Base-by-base conservation (phyloP, 2,888 invertebrate species). In the Chrysolina haemoptera region DNA sequence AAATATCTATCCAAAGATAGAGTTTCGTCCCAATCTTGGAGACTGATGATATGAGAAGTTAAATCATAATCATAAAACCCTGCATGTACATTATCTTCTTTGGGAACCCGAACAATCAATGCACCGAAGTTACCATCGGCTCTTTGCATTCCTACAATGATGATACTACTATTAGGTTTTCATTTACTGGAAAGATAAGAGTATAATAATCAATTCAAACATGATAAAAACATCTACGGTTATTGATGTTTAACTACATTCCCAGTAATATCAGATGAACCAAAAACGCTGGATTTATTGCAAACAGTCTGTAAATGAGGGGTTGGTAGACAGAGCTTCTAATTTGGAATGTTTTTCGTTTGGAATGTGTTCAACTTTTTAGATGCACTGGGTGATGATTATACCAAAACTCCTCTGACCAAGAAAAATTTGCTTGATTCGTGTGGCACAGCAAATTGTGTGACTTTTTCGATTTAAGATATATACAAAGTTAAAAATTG, bases 101-200 rank as follows among this genome's bases (percentile, higher is more conserved):
- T 90, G 0, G 95, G 93, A 41, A 91, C 90, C 12, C 94, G 91
- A 20, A 97, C 92, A 68, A 96, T 92, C 65, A 96, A 88, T 0
- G 95, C 89, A 0, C 97, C 96, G 70, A 94, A 95, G 0, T 94
- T 92, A 0, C 97, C 97, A 82, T 97, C 96, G 1, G 94, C 95
- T 16, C 96, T 89, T 88, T 97, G 97, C 90, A 96, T 93, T 1
- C 96, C 96, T 83, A 89, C 87, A 80, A 91, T 90, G 0, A 68
- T 66, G 41, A 35, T 35, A 35, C 1, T 27, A 27, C 2, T 27
- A 27, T 6, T 35, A 35, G 27, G 27, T 27, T 27, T 27, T 27
- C 1, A 3, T 27, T 3, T 27, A 1, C 1, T 27, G 5, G 1
- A 27, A 27, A 3, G 27, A 27, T 5, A 5, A 27, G 2, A 27